Conservation (phyloP, 2,888 invertebrate species). For the Rugalucina vietnamica region DNA sequence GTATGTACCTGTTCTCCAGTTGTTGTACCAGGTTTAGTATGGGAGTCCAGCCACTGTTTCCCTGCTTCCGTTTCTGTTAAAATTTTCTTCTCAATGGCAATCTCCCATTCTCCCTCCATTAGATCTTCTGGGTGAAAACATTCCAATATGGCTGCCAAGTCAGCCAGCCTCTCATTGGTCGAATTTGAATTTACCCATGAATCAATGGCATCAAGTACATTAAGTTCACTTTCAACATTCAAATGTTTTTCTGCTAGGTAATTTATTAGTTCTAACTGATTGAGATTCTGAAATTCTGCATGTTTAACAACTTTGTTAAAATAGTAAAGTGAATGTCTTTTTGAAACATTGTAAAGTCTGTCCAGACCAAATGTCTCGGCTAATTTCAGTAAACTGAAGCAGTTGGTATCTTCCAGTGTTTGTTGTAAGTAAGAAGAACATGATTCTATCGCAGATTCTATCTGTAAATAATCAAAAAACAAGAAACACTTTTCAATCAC, state of each 20-base stretch:
- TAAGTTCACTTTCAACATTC: conserved; percentile 44
- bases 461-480: conserved; percentile 37
- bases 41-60: conserved; percentile 2
- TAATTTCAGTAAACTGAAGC: conserved; percentile 18
- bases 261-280: neutral
- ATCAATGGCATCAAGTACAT: conserved; percentile 40
- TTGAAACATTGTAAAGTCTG: conserved; percentile 29
- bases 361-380: conserved; percentile 21
- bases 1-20: conserved; percentile 3
- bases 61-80: conserved; percentile 33
- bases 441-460: conserved; percentile 33
- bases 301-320: conserved; percentile 26
- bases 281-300: conserved; percentile 35
- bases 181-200: conserved; percentile 25
- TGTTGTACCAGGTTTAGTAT: neutral
- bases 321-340: conserved; percentile 48
- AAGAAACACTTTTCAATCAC: no score
- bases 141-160: conserved; percentile 19
- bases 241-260: conserved; percentile 43
- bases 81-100: conserved; percentile 14
- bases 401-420: conserved; percentile 30
- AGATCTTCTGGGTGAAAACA: conserved; percentile 57
- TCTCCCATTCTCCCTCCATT: conserved; percentile 21
- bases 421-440: conserved; percentile 31
- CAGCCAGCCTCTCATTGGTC: neutral